Percentiles rank a stretch among this genome's conserved stretches.
Conservation (phyloP, 2,797 vertebrate species). For the Clarias platycephalus region DNA sequence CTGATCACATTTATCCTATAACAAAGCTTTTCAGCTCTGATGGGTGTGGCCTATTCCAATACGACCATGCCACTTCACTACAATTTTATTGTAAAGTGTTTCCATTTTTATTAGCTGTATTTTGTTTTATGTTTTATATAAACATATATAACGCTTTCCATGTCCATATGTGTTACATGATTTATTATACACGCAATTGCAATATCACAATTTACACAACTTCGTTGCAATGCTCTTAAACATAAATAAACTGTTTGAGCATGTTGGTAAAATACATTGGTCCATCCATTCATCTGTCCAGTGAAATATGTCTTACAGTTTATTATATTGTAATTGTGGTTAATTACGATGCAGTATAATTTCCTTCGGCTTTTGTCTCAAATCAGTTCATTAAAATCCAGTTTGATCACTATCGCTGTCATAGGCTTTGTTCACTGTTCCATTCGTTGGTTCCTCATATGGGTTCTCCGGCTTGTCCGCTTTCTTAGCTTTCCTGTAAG, state of each 20-base stretch:
- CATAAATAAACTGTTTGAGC: not conserved
- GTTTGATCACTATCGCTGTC: slow-evolving; percentile 67
- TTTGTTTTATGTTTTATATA: not conserved
- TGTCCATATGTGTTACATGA: not conserved
- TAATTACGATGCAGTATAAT: not conserved
- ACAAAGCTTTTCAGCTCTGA: not conserved
- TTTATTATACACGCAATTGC: slow-evolving; percentile 2
- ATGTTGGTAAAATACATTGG: not conserved
- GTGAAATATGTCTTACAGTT: not conserved
- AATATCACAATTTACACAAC: not conserved
- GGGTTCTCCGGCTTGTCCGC: slow-evolving; percentile 63
- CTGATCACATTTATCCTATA: not conserved
- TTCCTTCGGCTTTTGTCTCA: not conserved
- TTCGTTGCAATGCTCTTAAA: not conserved
- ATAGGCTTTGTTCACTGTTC: slow-evolving; percentile 67
- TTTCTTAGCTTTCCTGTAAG: slow-evolving; percentile 58
- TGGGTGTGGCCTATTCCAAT: not conserved
- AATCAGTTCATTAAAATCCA: slow-evolving; percentile 60
- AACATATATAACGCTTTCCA: not conserved
- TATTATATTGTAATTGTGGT: not conserved
- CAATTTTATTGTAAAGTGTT: not conserved
- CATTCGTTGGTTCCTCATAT: slow-evolving; percentile 55
- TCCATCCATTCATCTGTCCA: not conserved
- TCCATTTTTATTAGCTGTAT: not conserved
- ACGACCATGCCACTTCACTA: not conserved